A percentile compares a stretch with the other conserved stretches of the same genome.
phyloP scores from a whole-genome alignment of 2,888 invertebrate species.

The Drosophila longiperda region DNA sequence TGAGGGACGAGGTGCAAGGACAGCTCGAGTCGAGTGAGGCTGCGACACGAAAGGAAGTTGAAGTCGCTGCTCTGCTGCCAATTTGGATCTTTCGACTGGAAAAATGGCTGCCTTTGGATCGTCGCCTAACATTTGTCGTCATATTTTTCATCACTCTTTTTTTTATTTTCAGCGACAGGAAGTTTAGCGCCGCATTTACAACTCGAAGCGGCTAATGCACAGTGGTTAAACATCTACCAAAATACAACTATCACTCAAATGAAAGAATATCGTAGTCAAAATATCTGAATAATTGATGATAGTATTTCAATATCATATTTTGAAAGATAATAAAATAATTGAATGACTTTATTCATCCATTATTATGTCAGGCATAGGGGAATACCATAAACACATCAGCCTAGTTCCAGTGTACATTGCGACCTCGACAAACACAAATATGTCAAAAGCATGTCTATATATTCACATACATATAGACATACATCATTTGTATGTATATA shows the following conservation, averaged over 20 bases:
- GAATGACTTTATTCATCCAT: background rate
- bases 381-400: background rate
- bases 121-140: constrained; percentile 63
- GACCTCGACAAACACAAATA: constrained; percentile 7
- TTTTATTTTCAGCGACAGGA: constrained; percentile 23
- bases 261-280: background rate
- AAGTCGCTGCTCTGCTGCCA: constrained; percentile 32
- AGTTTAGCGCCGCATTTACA: constrained; percentile 6
- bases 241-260: background rate
- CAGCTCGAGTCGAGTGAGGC: constrained; percentile 17
- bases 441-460: constrained; percentile 7
- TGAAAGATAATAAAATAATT: background rate
- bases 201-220: constrained; percentile 34
- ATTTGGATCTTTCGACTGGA: constrained; percentile 58
- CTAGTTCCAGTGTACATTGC: constrained; percentile 25
- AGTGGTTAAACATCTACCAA: constrained; percentile 15
- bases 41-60: constrained; percentile 30
- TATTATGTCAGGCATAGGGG: background rate
- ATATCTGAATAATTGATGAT: background rate
- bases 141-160: constrained; percentile 43
- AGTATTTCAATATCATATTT: background rate
- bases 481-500: background rate
- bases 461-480: constrained; percentile 3
- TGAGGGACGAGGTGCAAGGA: constrained; percentile 28
- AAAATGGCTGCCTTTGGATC: constrained; percentile 62